Conservation (phyloP, 1,140 invertebrate species). For the Drosophila tani region DNA sequence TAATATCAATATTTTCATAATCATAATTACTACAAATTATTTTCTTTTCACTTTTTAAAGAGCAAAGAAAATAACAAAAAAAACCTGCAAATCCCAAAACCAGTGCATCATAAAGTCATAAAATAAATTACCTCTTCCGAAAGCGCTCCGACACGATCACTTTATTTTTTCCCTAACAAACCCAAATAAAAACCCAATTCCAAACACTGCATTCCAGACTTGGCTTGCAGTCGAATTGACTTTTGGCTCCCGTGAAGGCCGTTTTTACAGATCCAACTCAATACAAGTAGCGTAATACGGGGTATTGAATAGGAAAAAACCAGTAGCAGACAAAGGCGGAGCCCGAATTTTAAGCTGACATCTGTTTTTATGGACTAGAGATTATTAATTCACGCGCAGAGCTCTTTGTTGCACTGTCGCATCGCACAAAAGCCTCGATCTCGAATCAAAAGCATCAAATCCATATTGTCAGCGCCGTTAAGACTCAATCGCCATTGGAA, state of each 20-base stretch:
- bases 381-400: slow-evolving; percentile 75
- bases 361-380: slow-evolving; percentile 77
- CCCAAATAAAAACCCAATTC: slow-evolving; percentile 5
- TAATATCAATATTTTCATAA: too few species aligned
- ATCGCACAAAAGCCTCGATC: slow-evolving; percentile 27
- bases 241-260: slow-evolving; percentile 29
- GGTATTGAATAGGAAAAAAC: slow-evolving; percentile 56
- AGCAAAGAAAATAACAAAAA: neutral
- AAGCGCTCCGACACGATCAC: neutral
- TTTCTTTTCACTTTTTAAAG: neutral
- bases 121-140: slow-evolving; percentile 7
- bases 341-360: slow-evolving; percentile 69
- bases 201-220: slow-evolving; percentile 14
- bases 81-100: too few species aligned
- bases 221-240: slow-evolving; percentile 14
- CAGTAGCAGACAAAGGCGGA: slow-evolving; percentile 62
- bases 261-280: slow-evolving; percentile 20
- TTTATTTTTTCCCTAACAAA: slow-evolving; percentile 5
- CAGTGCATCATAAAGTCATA: neutral
- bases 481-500: slow-evolving; percentile 78
- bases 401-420: slow-evolving; percentile 64
- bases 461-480: slow-evolving; percentile 74
- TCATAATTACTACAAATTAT: too few species aligned
- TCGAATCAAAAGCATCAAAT: slow-evolving; percentile 35
- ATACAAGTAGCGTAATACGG: slow-evolving; percentile 66